Conservation (phyloP, 1,140 invertebrate genomes). For the Aphaenogaster ashmeadi region DNA sequence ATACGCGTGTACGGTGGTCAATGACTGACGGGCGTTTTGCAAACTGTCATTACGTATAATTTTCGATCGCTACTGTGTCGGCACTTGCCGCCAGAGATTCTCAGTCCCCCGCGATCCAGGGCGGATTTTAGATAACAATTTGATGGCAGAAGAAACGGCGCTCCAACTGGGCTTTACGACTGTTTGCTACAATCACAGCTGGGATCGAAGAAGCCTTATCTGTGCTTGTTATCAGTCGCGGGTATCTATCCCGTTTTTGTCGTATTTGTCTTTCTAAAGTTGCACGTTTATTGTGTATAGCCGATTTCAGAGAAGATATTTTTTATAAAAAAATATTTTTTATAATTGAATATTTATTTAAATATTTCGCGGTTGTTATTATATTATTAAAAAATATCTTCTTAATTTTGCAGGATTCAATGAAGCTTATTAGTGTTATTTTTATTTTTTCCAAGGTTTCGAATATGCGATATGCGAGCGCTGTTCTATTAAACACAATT, state of each 20-base stretch:
- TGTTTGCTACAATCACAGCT: background rate
- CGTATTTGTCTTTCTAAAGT: background rate
- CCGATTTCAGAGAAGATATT: background rate
- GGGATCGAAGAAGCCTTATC: background rate
- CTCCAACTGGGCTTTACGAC: background rate
- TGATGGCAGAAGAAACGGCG: background rate
- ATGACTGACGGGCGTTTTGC: conserved; percentile 45
- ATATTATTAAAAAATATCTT: background rate
- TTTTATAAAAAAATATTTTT: background rate
- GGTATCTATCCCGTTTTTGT: background rate
- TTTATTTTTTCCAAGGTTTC: background rate
- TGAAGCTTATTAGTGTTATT: background rate
- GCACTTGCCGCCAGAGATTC: background rate
- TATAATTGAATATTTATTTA: conserved; percentile 52
- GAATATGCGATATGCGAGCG: background rate
- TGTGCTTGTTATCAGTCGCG: background rate
- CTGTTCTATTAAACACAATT: background rate
- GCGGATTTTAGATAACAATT: conserved; percentile 21
- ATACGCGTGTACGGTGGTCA: background rate
- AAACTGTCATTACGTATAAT: conserved; percentile 46
- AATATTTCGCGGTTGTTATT: background rate
- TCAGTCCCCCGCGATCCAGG: background rate
- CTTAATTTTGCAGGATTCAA: background rate
- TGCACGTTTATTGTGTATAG: background rate
- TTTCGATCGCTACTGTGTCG: conserved; percentile 38